Evolutionary conservation across 2,888 invertebrate genomes (phyloP).

Genomic region (Xanthostigma xanthostigma): DNA sequence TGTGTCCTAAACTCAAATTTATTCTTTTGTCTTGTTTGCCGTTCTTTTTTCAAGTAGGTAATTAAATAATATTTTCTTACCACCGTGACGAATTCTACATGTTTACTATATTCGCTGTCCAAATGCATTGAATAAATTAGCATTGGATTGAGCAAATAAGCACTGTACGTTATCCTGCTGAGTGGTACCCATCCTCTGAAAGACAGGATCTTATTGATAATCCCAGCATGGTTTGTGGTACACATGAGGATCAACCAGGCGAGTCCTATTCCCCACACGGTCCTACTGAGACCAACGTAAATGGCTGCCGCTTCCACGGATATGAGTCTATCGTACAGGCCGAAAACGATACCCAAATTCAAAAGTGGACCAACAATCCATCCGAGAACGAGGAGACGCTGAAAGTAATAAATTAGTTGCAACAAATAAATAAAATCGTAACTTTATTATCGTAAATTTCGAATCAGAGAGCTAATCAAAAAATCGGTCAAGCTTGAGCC

Average conservation of each 20-base stretch:
- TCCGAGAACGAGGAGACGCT: conserved; percentile 18
- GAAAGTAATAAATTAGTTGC: conserved; percentile 10
- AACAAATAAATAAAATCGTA: neutral
- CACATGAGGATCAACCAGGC: conserved; percentile 42
- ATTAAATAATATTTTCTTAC: conserved; percentile 23
- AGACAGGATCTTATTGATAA: conserved; percentile 27
- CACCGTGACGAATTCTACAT: conserved; percentile 22
- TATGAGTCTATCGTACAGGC: conserved; percentile 27
- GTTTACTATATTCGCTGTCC: conserved; percentile 20
- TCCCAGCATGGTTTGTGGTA: conserved; percentile 35
- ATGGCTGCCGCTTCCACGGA: conserved; percentile 30
- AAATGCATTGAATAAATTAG: conserved; percentile 32
- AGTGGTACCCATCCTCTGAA: conserved; percentile 20
- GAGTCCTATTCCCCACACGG: conserved; percentile 36
- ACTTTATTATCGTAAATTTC: neutral
- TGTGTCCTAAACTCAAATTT: too few species aligned
- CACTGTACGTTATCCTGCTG: conserved; percentile 40
- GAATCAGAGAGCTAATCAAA: too few species aligned
- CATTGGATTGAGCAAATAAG: conserved; percentile 42
- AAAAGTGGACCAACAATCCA: conserved; percentile 28
- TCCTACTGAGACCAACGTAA: conserved; percentile 34
- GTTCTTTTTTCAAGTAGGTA: neutral
- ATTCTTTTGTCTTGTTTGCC: neutral
- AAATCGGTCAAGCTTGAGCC: too few species aligned
- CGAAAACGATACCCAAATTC: conserved; percentile 29